Conservation (phyloP, 2,888 invertebrate species). For the Poecilus cupreus region DNA sequence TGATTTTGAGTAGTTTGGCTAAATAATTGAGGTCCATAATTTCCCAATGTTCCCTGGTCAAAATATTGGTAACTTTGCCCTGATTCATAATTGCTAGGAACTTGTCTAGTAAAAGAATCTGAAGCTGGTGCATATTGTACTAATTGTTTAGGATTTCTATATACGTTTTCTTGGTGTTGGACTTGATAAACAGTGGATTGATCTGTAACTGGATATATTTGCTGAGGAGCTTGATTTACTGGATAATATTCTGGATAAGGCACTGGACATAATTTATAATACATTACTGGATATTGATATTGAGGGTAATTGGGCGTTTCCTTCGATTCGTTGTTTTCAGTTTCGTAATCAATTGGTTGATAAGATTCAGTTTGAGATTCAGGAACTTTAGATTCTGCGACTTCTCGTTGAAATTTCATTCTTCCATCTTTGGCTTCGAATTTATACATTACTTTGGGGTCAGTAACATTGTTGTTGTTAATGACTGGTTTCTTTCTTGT, state of each 20-base stretch:
- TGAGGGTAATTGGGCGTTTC: not conserved
- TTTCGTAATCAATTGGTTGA: not conserved
- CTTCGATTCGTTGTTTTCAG: not conserved
- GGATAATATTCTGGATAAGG: not conserved
- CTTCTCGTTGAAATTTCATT: constrained; percentile 19
- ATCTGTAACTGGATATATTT: not conserved
- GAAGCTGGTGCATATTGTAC: not conserved
- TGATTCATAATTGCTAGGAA: constrained; percentile 22
- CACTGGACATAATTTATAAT: constrained; percentile 2
- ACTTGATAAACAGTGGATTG: not conserved
- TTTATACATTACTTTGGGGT: constrained; percentile 41
- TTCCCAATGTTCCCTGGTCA: not conserved
- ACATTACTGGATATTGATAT: not conserved
- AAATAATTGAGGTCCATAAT: not conserved
- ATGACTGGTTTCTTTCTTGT: not conserved
- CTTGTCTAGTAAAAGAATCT: constrained; percentile 21
- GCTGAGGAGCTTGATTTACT: not conserved
- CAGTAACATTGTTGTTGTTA: constrained; percentile 1
- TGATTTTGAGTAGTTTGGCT: not conserved
- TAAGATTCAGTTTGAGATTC: constrained; percentile 25
- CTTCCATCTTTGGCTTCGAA: constrained; percentile 45
- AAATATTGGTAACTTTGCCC: not conserved
- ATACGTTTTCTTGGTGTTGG: not conserved
- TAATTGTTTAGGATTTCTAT: constrained; percentile 14
- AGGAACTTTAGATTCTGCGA: not conserved